Percentiles rank a stretch among this genome's conserved stretches.
Conservation (phyloP, 2,888 invertebrate species). For the Thereva nobilitata region DNA sequence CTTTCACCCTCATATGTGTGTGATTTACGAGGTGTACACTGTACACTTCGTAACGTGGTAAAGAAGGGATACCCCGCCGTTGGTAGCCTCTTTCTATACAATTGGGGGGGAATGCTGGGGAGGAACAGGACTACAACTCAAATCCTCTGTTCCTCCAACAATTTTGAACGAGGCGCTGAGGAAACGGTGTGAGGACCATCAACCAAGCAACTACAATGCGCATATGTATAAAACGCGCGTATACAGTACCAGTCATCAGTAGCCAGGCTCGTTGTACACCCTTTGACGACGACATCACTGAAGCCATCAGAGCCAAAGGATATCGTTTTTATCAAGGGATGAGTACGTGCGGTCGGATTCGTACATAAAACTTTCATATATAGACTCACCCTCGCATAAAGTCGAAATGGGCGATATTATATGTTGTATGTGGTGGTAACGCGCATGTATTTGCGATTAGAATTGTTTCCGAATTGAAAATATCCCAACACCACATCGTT, state of each 20-base stretch:
- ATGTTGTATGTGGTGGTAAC: slow-evolving; percentile 2
- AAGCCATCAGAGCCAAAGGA: slow-evolving; percentile 21
- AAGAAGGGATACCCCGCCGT: slow-evolving; percentile 1
- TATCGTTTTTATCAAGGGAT: slow-evolving; percentile 31
- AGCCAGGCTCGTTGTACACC: slow-evolving; percentile 4
- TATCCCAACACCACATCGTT: slow-evolving; percentile 14
- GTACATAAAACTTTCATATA: slow-evolving; percentile 33
- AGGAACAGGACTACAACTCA: slow-evolving; percentile 22
- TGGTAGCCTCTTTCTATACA: slow-evolving; percentile 12
- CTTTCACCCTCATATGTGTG: slow-evolving; percentile 34
- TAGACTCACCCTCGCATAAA: slow-evolving; percentile 14
- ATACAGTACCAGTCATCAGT: not conserved
- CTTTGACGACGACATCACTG: slow-evolving; percentile 1
- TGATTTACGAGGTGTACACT: slow-evolving; percentile 38
- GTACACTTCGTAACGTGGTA: not conserved
- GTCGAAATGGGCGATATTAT: not conserved
- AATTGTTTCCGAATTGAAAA: slow-evolving; percentile 34
- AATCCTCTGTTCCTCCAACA: not conserved
- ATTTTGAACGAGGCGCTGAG: not conserved
- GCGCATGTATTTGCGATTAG: slow-evolving; percentile 34
- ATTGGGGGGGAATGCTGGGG: not conserved
- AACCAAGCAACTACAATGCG: not conserved
- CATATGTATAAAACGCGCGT: slow-evolving; percentile 8
- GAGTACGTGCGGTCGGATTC: slow-evolving; percentile 34
- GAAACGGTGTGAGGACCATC: slow-evolving; percentile 1